Evolutionary conservation across 2,113 vertebrate genomes (phyloP).

Genomic region (Xenopus laevis): DNA sequence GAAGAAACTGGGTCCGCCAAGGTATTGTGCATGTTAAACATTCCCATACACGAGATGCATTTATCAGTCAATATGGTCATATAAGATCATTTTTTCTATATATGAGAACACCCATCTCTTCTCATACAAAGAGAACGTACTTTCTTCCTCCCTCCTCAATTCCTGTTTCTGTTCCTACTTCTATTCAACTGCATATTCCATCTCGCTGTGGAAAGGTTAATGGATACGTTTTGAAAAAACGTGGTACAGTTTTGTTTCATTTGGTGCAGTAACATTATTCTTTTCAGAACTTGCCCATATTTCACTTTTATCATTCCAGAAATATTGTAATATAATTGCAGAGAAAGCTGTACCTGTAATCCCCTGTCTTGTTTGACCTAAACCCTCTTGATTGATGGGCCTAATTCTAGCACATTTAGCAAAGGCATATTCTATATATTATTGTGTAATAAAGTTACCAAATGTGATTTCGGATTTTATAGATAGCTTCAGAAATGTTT

Average conservation of each 20-base stretch:
- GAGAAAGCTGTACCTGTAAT: conserved; percentile 26
- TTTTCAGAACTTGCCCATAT: conserved; percentile 23
- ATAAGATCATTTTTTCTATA: too few relatives aligned
- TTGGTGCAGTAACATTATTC: conserved; percentile 36
- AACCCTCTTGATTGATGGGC: conserved; percentile 37
- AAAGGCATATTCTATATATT: conserved; percentile 28
- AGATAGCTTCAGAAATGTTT: conserved; percentile 10
- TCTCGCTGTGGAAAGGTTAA: conserved; percentile 33
- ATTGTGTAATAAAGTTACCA: conserved; percentile 29
- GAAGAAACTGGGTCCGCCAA: conserved; percentile 72
- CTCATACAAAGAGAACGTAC: too few relatives aligned
- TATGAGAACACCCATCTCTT: too few relatives aligned
- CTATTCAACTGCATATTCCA: conserved; percentile 9
- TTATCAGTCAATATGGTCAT: too few relatives aligned
- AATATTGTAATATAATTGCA: conserved; percentile 41
- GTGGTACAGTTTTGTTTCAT: conserved; percentile 35
- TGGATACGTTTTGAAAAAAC: conserved; percentile 17
- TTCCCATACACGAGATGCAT: not conserved
- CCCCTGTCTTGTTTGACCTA: conserved; percentile 38
- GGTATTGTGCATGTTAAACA: conserved; percentile 53
- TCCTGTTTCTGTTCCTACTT: too few relatives aligned
- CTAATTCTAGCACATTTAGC: conserved; percentile 32
- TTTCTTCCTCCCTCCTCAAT: too few relatives aligned
- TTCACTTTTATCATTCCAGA: conserved; percentile 36
- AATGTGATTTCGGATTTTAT: conserved; percentile 2